Evolutionary conservation across 64 coral and sea anemone genomes (phyloP).

Genomic region (Pocillopora verrucosa): DNA sequence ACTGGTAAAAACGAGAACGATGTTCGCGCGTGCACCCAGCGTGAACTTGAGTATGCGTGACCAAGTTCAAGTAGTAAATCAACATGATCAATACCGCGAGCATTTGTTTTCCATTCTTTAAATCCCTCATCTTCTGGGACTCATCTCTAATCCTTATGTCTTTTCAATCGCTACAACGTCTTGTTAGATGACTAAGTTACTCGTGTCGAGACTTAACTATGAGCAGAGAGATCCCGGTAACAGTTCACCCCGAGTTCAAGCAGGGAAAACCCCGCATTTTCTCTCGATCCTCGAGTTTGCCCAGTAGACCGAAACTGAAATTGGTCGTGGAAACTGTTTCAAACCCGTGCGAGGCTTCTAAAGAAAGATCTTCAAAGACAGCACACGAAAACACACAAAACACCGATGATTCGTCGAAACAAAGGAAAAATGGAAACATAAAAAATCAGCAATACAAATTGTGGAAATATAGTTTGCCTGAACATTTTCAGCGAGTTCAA

Average conservation of each 20-base stretch:
- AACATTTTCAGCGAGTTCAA: neutral
- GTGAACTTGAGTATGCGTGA: neutral
- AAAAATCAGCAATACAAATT: neutral
- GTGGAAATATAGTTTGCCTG: neutral
- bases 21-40: neutral
- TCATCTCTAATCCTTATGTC: neutral
- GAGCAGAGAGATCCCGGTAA: conserved; percentile 43
- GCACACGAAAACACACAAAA: neutral
- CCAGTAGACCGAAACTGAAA: neutral
- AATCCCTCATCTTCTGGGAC: neutral
- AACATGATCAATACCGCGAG: neutral
- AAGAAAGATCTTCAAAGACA: neutral
- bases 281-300: conserved; percentile 2
- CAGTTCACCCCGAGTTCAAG: conserved; percentile 34
- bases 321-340: neutral
- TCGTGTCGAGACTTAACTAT: neutral
- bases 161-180: neutral
- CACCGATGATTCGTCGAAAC: neutral
- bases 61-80: neutral
- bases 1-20: neutral
- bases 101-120: neutral
- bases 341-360: neutral
- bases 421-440: neutral
- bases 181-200: neutral
- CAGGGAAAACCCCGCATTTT: conserved; percentile 34